Base-by-base conservation (phyloP, 2,888 invertebrate genomes). In the Dioctria rufipes region DNA sequence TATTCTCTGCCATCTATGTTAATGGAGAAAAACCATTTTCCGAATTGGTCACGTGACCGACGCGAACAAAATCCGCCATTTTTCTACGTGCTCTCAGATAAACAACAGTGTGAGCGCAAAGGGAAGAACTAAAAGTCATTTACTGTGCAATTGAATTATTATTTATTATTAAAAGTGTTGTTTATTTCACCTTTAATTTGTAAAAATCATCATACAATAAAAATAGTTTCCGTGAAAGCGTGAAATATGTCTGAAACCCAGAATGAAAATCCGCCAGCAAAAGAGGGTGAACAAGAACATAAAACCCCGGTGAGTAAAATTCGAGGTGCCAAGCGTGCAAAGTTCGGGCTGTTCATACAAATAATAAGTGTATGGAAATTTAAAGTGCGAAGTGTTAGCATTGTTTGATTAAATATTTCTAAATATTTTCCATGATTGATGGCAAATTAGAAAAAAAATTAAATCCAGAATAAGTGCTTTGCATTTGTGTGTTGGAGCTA, bases 291-390 rank as follows among this genome's bases (percentile, higher is more conserved):
- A 65, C 25, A 25, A 25, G 25, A 25, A 25, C 51, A 80, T 73
- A 80, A 80, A 80, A 80, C 49, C 61, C 75, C 80, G 75, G 80
- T 80, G 75, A 75, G 80, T 80, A 71, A 65, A 67, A 51, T 67
- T 11, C 61, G 61, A 75, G 43, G 46, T 60, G 75, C 58, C 61
- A 75, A 60, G 61, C 54, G 51, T 71, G 54, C 71, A 71, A 71
- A 71, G 42, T 51, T 71, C 46, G 5, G 43, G 42, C 13, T 49
- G 49, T 25, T 51, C 39, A 54, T 46, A 46, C 51, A 54, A 51
- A 71, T 42, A 58, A 51, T 46, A 54, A 71, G 11, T 13, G n/a
- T n/a, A 13, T 58, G 5, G 5, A 58, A 4, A n/a, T 58, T 58
- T 6, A 51, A 51, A 58, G 58, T 58, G 58, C 5, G 11, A 58